Evolutionary conservation across 2,797 vertebrate genomes (phyloP).

Genomic region (Huso huso): DNA sequence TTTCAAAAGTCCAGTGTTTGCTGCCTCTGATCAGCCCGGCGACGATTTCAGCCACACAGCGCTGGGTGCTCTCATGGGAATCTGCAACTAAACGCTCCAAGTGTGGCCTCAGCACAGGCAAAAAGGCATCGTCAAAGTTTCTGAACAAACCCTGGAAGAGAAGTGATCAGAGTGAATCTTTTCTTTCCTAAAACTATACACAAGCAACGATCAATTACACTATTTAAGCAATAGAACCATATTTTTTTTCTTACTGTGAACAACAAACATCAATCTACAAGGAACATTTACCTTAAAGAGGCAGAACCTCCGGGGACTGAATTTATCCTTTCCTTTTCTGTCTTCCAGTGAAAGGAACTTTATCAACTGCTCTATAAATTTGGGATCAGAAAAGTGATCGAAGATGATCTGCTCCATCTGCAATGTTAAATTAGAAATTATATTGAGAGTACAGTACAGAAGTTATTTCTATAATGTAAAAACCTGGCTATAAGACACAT

Average conservation of each 20-base stretch:
- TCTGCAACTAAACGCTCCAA: slow-evolving; percentile 83
- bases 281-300: slow-evolving; percentile 83
- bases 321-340: slow-evolving; percentile 96
- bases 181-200: no score
- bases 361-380: slow-evolving; percentile 88
- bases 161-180: no score
- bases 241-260: no score
- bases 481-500: background rate
- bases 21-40: slow-evolving; percentile 90
- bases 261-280: no score
- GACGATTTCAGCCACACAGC: slow-evolving; percentile 91
- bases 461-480: no score
- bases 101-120: slow-evolving; percentile 78
- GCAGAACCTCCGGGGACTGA: slow-evolving; percentile 92
- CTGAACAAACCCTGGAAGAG: slow-evolving; percentile 80
- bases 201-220: no score
- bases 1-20: slow-evolving; percentile 72
- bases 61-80: slow-evolving; percentile 88
- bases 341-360: slow-evolving; percentile 95
- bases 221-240: no score
- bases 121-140: slow-evolving; percentile 81
- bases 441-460: no score
- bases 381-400: slow-evolving; percentile 87
- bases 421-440: slow-evolving; percentile 11
- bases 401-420: slow-evolving; percentile 90